Evolutionary conservation across 2,888 invertebrate species (phyloP).

Genomic region (Carabus problematicus): DNA sequence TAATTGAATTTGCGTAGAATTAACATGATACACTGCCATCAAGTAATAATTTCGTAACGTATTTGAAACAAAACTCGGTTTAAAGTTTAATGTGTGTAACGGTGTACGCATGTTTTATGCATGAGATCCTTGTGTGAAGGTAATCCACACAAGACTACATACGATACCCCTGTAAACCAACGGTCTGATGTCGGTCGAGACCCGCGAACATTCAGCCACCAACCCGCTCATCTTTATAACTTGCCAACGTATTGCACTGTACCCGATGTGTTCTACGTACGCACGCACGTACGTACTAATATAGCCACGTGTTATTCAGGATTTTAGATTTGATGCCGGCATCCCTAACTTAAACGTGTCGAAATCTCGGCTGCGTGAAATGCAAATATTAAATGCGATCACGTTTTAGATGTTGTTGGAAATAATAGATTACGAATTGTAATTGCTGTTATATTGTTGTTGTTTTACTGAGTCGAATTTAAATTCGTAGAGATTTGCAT

Average conservation of each 20-base stretch:
- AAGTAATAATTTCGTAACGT: too few species aligned
- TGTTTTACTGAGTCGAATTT: not conserved
- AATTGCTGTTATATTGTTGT: constrained; percentile 6
- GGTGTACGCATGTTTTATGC: constrained; percentile 30
- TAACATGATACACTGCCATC: too few species aligned
- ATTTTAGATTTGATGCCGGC: not conserved
- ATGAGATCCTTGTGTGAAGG: constrained; percentile 23
- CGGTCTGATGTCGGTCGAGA: not conserved
- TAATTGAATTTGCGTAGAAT: too few species aligned
- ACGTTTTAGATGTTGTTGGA: constrained; percentile 12
- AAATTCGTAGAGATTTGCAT: too few species aligned
- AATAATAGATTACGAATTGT: constrained; percentile 29
- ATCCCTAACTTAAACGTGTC: not conserved
- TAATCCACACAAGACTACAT: not conserved
- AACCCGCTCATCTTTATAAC: too few species aligned
- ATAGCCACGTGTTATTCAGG: not conserved
- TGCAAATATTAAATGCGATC: constrained; percentile 15
- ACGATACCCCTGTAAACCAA: constrained; percentile 7
- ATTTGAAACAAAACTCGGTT: too few species aligned
- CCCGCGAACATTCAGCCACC: constrained; percentile 1
- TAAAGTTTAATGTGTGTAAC: too few species aligned
- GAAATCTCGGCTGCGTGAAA: not conserved
- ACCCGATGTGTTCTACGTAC: too few species aligned
- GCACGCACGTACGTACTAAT: not conserved
- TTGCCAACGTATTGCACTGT: too few species aligned